Evolutionary conservation across 2,797 vertebrate genomes (phyloP).

Genomic region (Scarus forsteni): DNA sequence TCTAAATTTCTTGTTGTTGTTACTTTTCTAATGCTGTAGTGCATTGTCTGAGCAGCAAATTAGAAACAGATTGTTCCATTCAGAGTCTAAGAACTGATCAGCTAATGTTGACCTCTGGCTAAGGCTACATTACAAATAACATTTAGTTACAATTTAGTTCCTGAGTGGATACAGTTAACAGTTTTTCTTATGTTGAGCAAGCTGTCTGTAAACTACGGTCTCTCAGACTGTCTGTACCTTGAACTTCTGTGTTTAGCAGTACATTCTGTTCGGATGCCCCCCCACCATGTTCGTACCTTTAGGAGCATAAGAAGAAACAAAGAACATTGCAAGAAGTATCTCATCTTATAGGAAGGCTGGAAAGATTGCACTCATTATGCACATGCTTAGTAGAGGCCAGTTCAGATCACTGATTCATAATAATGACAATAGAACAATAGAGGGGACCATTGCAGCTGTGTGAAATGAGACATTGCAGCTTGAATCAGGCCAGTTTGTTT

Average conservation of each 20-base stretch:
- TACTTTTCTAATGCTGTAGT: slow-evolving; percentile 21
- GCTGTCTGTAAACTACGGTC: slow-evolving; percentile 15
- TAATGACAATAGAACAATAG: too few species aligned
- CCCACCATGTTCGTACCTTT: not conserved
- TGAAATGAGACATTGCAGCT: too few species aligned
- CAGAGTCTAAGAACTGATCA: slow-evolving; percentile 49
- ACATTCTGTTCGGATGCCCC: not conserved
- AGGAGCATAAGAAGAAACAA: not conserved
- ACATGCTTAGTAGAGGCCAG: too few species aligned
- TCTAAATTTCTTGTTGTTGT: slow-evolving; percentile 44
- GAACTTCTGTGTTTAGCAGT: slow-evolving; percentile 3
- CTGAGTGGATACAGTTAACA: slow-evolving; percentile 30
- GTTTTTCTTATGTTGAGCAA: slow-evolving; percentile 30
- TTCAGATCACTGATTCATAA: too few species aligned
- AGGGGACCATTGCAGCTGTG: too few species aligned
- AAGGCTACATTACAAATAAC: slow-evolving; percentile 45
- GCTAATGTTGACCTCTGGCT: slow-evolving; percentile 53
- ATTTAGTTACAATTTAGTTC: slow-evolving; percentile 50
- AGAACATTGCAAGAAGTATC: not conserved
- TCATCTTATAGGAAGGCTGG: too few species aligned
- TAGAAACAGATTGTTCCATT: slow-evolving; percentile 40
- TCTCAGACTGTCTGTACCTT: slow-evolving; percentile 12
- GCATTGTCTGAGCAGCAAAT: slow-evolving; percentile 37
- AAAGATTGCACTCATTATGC: too few species aligned
- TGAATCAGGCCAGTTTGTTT: too few species aligned